A percentile compares a stretch with the other conserved stretches of the same genome.
Conservation (phyloP, 2,888 invertebrate species). For the Branchipolynoe longqiensis region DNA sequence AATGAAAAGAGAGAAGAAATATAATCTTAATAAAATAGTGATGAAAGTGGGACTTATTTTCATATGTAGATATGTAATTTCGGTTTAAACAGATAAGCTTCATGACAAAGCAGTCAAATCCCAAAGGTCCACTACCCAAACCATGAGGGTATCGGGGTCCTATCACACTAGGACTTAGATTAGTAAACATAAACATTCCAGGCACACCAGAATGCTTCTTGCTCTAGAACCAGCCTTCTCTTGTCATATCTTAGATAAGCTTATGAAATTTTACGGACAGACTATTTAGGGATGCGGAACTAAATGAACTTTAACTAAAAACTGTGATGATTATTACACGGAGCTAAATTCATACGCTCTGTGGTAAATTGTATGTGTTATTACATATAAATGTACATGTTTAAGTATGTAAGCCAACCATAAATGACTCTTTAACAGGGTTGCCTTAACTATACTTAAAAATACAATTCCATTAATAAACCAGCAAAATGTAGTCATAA, state of each 20-base stretch:
- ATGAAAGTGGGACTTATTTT: conserved; percentile 42
- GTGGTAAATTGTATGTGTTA: conserved; percentile 53
- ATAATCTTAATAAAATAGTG: conserved; percentile 19
- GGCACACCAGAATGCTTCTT: conserved; percentile 55
- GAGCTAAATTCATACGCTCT: conserved; percentile 33
- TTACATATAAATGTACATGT: conserved; percentile 54
- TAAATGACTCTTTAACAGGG: conserved; percentile 41
- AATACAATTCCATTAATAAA: conserved; percentile 13
- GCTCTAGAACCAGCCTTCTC: conserved; percentile 55
- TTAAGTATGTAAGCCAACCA: conserved; percentile 13
- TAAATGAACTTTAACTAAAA: conserved; percentile 21
- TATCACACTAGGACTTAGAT: conserved; percentile 48
- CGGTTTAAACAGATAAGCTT: conserved; percentile 1
- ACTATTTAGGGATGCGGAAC: conserved; percentile 17
- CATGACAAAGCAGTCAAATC: background rate
- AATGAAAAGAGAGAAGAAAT: conserved; percentile 1
- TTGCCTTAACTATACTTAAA: conserved; percentile 44
- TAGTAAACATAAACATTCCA: conserved; percentile 39
- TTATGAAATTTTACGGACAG: conserved; percentile 48
- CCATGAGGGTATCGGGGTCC: conserved; percentile 43
- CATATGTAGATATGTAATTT: conserved; percentile 22
- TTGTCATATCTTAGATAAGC: conserved; percentile 50
- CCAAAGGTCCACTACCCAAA: conserved; percentile 39
- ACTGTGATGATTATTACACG: conserved; percentile 40
- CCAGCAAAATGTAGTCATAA: background rate